These are phyloP conservation scores for Sebastiscus tertius DNA, from an alignment of 2,797 vertebrate genomes.

Conservation along the genomic window DNA sequence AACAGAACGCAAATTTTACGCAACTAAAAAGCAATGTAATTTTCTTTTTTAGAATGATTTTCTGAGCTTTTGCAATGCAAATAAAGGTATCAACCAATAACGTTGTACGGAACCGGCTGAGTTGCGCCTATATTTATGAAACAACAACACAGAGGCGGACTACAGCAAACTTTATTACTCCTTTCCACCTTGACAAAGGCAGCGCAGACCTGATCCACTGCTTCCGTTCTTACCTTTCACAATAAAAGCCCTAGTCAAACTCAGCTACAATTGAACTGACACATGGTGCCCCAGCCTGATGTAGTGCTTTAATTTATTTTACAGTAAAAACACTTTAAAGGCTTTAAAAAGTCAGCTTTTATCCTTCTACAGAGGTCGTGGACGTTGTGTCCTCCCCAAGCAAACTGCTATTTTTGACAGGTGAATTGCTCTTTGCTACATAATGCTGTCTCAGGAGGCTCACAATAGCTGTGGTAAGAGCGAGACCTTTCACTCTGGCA, in stretches of 20 bases:
- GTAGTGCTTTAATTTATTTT: neutral
- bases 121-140: too few relatives aligned
- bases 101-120: too few relatives aligned
- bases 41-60: too few relatives aligned
- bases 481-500: neutral
- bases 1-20: too few relatives aligned
- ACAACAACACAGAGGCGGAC: too few relatives aligned
- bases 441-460: neutral
- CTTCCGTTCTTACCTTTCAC: too few relatives aligned
- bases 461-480: neutral
- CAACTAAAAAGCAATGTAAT: too few relatives aligned
- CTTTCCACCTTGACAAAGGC: too few relatives aligned
- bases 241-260: neutral
- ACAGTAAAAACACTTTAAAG: neutral
- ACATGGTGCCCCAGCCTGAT: neutral
- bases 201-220: too few relatives aligned
- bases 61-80: too few relatives aligned
- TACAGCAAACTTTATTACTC: too few relatives aligned
- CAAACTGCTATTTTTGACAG: neutral
- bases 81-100: too few relatives aligned
- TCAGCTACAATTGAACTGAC: neutral
- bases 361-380: neutral
- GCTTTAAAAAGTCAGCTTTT: neutral
- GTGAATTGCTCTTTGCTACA: neutral
- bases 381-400: neutral